phyloP scores from a whole-genome alignment of 2,797 vertebrate genomes.

The Crocidura indochinensis region DNA sequence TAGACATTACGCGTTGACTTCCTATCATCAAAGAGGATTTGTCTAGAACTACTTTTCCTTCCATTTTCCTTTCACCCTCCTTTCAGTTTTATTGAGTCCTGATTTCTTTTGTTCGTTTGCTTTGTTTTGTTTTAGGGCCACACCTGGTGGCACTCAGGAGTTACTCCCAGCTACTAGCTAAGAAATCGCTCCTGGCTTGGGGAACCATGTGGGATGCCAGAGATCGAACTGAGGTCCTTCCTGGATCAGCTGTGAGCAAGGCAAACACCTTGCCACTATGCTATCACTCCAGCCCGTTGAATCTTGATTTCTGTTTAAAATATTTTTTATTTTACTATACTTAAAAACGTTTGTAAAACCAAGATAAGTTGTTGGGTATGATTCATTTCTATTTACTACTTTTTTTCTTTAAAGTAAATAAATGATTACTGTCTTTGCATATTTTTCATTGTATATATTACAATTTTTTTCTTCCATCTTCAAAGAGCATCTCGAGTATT shows the following conservation, averaged over 20 bases:
- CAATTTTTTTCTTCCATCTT: background rate
- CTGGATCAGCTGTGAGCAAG: no score
- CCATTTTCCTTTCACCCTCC: background rate
- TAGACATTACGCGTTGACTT: background rate
- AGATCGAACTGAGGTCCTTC: no score
- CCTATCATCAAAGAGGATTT: background rate
- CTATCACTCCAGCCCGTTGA: background rate
- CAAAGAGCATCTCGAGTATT: background rate
- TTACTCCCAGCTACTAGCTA: no score
- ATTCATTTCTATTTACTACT: background rate
- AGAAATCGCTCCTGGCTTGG: no score
- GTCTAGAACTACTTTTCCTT: background rate
- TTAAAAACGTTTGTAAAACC: background rate
- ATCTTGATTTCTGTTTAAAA: background rate
- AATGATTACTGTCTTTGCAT: background rate
- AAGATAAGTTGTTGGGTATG: background rate
- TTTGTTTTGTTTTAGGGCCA: no score
- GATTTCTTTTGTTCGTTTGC: background rate
- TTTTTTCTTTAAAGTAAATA: constrained; percentile 6
- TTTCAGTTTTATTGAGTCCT: background rate
- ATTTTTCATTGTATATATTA: background rate
- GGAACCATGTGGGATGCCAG: no score
- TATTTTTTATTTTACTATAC: background rate
- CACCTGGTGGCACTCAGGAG: no score
- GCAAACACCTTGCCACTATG: no score